These are phyloP conservation scores for Argyrosomus japonicus DNA, from an alignment of 2,113 vertebrate species.

Conservation along the genomic window DNA sequence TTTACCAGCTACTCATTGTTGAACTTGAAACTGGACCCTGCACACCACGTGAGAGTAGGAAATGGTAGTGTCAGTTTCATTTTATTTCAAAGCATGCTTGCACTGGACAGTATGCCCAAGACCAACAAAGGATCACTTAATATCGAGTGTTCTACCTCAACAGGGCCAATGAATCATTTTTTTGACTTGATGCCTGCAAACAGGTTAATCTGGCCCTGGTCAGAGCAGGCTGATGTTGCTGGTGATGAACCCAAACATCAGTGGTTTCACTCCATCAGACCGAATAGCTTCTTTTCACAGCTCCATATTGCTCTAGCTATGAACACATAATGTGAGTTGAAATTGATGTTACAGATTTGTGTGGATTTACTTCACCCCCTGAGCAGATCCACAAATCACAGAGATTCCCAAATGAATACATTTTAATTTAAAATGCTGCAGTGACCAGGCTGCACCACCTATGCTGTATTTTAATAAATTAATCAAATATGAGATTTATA, in stretches of 20 bases:
- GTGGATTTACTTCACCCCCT: background rate
- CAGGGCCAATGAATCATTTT: background rate
- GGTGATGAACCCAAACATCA: background rate
- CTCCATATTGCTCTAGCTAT: background rate
- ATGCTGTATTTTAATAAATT: background rate
- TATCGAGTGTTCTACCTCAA: background rate
- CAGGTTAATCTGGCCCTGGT: background rate
- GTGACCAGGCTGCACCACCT: background rate
- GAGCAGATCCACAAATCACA: background rate
- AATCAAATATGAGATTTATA: background rate
- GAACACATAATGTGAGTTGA: background rate
- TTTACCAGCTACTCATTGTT: too few species aligned
- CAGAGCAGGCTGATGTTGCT: background rate
- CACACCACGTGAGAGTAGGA: too few species aligned
- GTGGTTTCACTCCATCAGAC: background rate
- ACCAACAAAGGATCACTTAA: background rate
- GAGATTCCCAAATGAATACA: background rate
- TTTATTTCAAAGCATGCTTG: background rate
- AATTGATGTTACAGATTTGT: background rate
- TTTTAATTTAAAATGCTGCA: background rate
- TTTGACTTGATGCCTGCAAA: background rate
- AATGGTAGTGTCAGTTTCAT: background rate
- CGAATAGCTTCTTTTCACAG: background rate
- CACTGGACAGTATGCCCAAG: background rate
- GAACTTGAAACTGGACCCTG: too few species aligned